A percentile compares a stretch with the other conserved stretches of the same genome.
phyloP scores from a whole-genome alignment of 2,797 vertebrate genomes.

The Pygocentrus nattereri region DNA sequence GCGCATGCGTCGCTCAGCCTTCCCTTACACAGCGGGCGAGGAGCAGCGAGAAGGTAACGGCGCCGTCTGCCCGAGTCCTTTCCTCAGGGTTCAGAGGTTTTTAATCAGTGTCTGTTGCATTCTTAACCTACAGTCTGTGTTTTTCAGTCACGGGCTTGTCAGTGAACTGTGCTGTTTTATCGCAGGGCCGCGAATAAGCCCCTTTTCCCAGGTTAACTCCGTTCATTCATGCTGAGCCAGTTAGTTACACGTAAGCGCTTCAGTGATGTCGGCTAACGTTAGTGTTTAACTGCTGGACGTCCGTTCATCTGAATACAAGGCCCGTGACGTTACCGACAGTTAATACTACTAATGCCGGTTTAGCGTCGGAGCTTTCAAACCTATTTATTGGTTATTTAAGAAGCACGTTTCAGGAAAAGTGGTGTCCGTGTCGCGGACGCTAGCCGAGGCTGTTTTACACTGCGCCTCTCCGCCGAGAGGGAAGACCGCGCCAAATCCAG shows the following conservation, averaged over 20 bases:
- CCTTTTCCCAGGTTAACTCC: neutral
- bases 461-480: neutral
- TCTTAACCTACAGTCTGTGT: neutral
- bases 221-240: neutral
- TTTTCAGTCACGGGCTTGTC: too few relatives aligned
- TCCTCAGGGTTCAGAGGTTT: too few relatives aligned
- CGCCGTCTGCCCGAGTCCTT: too few relatives aligned
- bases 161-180: too few relatives aligned
- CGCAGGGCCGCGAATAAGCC: too few relatives aligned
- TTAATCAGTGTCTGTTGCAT: neutral
- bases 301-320: neutral
- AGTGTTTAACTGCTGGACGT: neutral
- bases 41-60: neutral
- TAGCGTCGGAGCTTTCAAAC: too few relatives aligned
- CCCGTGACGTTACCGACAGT: too few relatives aligned
- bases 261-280: too few relatives aligned
- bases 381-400: neutral
- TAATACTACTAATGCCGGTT: too few relatives aligned
- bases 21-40: neutral
- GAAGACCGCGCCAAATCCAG: neutral
- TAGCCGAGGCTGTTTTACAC: neutral
- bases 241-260: slow-evolving; percentile 43
- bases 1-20: slow-evolving; percentile 12
- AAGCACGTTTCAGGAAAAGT: neutral
- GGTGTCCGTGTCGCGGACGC: too few relatives aligned